Conservation (phyloP, 1,140 invertebrate genomes). For the Drosophila fuyamai region DNA sequence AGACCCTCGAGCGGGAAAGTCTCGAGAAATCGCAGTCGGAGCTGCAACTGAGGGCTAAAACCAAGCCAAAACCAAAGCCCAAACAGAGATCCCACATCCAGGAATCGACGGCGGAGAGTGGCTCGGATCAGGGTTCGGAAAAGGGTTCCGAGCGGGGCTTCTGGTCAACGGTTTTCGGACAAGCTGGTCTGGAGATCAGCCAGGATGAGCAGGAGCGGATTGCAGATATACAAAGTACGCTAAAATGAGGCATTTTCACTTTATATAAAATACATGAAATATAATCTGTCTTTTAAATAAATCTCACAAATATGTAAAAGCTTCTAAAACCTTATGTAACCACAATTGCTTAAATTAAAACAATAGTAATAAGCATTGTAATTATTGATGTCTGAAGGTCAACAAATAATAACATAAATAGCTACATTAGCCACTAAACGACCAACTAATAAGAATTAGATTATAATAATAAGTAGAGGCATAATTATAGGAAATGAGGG, state of each 20-base stretch:
- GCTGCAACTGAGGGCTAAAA: constrained; percentile 11
- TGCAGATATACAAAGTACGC: constrained; percentile 58
- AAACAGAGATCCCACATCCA: constrained; percentile 24
- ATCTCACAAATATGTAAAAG: no score
- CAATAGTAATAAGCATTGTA: no score
- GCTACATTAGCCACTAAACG: no score
- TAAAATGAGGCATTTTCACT: neutral
- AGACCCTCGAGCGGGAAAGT: constrained; percentile 62
- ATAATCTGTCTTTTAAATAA: no score
- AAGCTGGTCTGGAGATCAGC: constrained; percentile 39
- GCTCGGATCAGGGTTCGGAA: constrained; percentile 29
- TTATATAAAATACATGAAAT: no score
- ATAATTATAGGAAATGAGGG: no score
- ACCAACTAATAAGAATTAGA: no score
- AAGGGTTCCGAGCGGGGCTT: constrained; percentile 31
- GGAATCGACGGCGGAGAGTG: constrained; percentile 20
- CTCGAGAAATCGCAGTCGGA: constrained; percentile 42
- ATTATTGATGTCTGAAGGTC: no score
- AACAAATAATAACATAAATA: no score
- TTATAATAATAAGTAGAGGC: no score
- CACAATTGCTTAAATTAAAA: no score
- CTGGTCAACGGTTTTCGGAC: constrained; percentile 61
- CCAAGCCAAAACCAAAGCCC: constrained; percentile 19
- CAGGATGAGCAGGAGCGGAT: constrained; percentile 44
- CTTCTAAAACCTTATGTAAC: no score